Base-by-base conservation (phyloP, 2,888 invertebrate species). In the Herminia tarsipennalis region DNA sequence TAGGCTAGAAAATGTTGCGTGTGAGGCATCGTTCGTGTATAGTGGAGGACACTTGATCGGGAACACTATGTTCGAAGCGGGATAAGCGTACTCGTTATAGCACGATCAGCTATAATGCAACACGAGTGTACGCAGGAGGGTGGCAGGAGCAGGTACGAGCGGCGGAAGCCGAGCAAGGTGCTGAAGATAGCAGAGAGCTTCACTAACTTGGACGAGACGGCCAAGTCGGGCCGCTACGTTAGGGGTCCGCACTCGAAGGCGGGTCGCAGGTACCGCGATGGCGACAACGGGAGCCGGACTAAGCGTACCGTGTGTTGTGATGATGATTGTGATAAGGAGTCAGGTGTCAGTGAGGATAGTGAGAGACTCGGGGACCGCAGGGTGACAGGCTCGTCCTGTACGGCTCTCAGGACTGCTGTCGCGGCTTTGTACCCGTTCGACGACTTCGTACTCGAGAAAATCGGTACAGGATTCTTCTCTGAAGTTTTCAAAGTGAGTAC, bases 381-480 rank as follows among this genome's bases (percentile, higher is more conserved):
- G 53, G 90, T 89, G 69, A 89, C 88, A 2, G 90, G 90, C 16
- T 89, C 88, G 22, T 98, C 98, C 2, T 98, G 97, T 84, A 95
- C 96, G 70, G 98, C 98, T 27, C 92, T 98, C 38, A 94, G 96
- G 77, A 96, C 97, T 70, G 98, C 98, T 33, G 98, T 98, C 42
- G 96, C 98, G 34, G 96, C 97, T 28, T 93, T 99, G 39, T 97
- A 98, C 81, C 95, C 98, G 29, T 94, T 98, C 65, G 98, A 98
- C 88, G 98, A 99, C 92, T 98, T 99, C 88, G 93, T 95, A 64
- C 94, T 96, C 81, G 98, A 98, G 88, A 97, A 97, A 89, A 97
- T 99, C 74, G 99, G 98, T 33, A 93, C 95, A 36, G 99, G 99
- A 57, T 99, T 99, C 92, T 99, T 98, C 92, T 98, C 98, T 2